Evolutionary conservation across 53 echinoderm and acorn worm genomes (phyloP), one percentile per base, ranked within the genome.

Genomic region (Luidia sarsii): DNA sequence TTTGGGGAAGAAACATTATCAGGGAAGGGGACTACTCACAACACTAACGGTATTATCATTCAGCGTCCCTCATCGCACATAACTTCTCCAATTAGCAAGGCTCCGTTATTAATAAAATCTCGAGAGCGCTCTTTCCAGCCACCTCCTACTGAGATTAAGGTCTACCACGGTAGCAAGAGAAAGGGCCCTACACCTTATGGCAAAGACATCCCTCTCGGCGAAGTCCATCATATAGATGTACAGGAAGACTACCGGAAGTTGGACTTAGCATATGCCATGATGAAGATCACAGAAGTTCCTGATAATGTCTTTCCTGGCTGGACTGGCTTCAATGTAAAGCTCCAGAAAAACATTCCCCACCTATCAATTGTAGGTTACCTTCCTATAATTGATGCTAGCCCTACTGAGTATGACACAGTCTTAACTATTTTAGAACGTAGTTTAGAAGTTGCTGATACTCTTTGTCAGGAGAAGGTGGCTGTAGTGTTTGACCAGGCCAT

Each of bases 401-500:
- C 83, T 10, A 90, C 91, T 50, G 87, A 90, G 21, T 73, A 85
- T 56, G 84, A 85, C 50, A 85, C 88, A 46, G 88, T 92, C 7
- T 46, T 45, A 45, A 87, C 83, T 16, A 86, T 90, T 27, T 56
- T 85, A 25, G 46, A 71, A 5, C 51, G 90, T 37, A 89, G 90
- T 50, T 16, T 85, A 7, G 80, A 90, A 22, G 75, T 86, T 25
- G 67, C 82, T 41, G 21, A 48, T 31, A 28, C n/a, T 39, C 67
- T 86, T 45, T 25, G 60, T 13, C 81, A 57, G 20, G 82, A 86
- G 56, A 48, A 71, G 14, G 25, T 75, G 27, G 83, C 79, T 35
- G 85, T 89, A 10, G 85, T 89, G 1, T 27, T 89, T n/a, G 90
- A 89, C 72, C 85, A 89, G 39, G 90, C 90, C 18, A 89, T 89